phyloP scores from a whole-genome alignment of 2,113 vertebrate genomes.

The Pyrgilauda ruficollis region DNA sequence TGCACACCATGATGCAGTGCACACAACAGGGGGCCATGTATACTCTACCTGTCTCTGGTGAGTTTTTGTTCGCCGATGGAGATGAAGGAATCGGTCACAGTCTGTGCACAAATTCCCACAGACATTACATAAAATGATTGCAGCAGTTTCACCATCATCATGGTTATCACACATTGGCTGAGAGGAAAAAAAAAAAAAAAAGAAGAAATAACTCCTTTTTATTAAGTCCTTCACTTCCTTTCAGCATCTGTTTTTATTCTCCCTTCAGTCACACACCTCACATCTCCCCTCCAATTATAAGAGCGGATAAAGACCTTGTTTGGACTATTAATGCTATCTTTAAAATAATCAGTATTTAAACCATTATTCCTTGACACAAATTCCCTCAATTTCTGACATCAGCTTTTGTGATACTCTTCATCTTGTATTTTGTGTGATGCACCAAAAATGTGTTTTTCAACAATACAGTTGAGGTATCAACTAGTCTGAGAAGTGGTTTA shows the following conservation, averaged over 20 bases:
- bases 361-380: not conserved
- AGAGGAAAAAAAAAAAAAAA: not conserved
- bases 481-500: not conserved
- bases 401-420: not conserved
- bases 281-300: not conserved
- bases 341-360: not conserved
- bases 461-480: not conserved
- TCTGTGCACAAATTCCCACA: conserved; percentile 98
- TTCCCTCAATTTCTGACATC: not conserved
- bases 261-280: not conserved
- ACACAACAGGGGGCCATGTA: fast-evolving
- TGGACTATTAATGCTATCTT: not conserved
- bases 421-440: fast-evolving
- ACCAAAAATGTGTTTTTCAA: not conserved
- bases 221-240: not conserved
- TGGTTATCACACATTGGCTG: conserved; percentile 99
- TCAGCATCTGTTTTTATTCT: not conserved
- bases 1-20: not conserved
- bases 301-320: not conserved
- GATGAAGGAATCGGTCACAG: conserved; percentile 96
- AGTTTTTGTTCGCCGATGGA: conserved; percentile 95
- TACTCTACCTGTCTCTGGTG: conserved; percentile 93
- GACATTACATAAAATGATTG: conserved; percentile 94
- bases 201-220: not conserved
- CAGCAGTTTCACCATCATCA: conserved; percentile 96